Base-by-base conservation (phyloP, 2,113 vertebrate genomes). In the Aphyosemion australe region DNA sequence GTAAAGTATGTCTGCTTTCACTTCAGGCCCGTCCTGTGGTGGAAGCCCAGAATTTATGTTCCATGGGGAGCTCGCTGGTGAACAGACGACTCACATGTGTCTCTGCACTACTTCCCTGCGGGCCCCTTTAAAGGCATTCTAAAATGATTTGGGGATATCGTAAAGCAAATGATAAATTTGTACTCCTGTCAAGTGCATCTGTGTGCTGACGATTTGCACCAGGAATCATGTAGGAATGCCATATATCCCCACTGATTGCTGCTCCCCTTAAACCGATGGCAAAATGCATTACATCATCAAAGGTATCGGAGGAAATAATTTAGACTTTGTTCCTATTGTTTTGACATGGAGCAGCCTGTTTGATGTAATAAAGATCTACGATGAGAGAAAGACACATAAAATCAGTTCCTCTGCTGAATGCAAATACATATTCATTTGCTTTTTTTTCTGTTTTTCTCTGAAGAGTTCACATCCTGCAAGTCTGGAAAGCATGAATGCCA, bases 111-210 rank as follows among this genome's bases (percentile, higher is more conserved):
- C 71, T 68, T 59, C 67, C 79, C 76, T 31, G 50, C 62, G 69
- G 83, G 77, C 72, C 68, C 73, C 65, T 88, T 82, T 87, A 79
- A 83, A 88, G 76, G 83, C 88, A 87, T 87, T 91, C 81, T 88
- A 83, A 84, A 90, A 78, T 86, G 90, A 91, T 90, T 89, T 88
- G 86, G 79, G 83, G 86, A 88, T 89, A 91, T 88, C 85, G 74
- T 91, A 91, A 90, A 92, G 81, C 90, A 88, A 90, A 90, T 88
- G 87, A 91, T 89, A 85, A 90, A 93, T 93, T 89, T 89, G 88
- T 90, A 83, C 79, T 72, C 76, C 83, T 92, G 88, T 92, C 85
- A 90, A 81, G 80, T 59, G 74, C 52, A 69, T 76, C 81, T 80
- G 83, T 76, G 68, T 5, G 31, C 72, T 79, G 86, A 88, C 75